A percentile compares a stretch with the other conserved stretches of the same genome.
These are phyloP conservation scores for Sitobion miscanthi DNA, from an alignment of 1,140 invertebrate genomes.

Conservation along the genomic window DNA sequence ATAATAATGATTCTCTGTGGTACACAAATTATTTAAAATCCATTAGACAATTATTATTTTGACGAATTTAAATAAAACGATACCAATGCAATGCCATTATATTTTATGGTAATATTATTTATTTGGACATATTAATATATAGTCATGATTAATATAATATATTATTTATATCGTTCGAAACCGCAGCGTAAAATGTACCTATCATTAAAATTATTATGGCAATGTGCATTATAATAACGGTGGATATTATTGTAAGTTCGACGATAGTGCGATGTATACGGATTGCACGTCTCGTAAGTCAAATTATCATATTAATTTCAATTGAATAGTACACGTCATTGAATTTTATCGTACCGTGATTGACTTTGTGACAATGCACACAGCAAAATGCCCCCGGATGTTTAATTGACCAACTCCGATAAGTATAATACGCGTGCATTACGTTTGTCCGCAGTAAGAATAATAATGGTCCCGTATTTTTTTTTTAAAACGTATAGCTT, in stretches of 20 bases:
- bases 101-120: not conserved
- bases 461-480: constrained; percentile 14
- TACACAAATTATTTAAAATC: not conserved
- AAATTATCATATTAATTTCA: not conserved
- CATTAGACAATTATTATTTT: not conserved
- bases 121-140: too few relatives aligned
- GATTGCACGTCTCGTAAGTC: not conserved
- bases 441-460: not conserved
- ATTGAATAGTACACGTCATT: not conserved
- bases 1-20: not conserved
- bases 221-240: not conserved
- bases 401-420: not conserved
- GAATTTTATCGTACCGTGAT: not conserved
- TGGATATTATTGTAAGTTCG: not conserved
- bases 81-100: not conserved
- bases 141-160: too few relatives aligned
- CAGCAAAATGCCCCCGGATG: not conserved
- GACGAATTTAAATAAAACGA: not conserved
- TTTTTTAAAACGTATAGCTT: not conserved
- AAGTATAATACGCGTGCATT: not conserved
- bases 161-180: too few relatives aligned
- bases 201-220: not conserved
- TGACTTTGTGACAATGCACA: not conserved
- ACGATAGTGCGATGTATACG: not conserved
- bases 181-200: too few relatives aligned